These are phyloP conservation scores for Schmidtea mediterranea DNA, from an alignment of 1,140 invertebrate species.

Conservation along the genomic window DNA sequence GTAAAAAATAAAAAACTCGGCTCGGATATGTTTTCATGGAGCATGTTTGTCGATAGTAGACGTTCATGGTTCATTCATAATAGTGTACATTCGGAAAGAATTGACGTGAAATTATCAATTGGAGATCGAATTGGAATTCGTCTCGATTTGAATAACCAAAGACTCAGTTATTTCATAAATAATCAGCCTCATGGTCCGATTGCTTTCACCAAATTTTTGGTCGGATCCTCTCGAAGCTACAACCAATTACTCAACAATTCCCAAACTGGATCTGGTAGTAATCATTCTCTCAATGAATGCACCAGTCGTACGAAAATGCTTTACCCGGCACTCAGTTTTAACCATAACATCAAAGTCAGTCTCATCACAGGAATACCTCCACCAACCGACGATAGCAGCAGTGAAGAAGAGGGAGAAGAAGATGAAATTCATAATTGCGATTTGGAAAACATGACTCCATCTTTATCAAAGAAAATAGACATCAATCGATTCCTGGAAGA, in stretches of 20 bases:
- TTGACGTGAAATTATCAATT: conserved; percentile 54
- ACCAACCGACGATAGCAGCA: conserved; percentile 26
- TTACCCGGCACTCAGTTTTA: conserved; percentile 81
- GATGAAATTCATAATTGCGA: too few relatives aligned
- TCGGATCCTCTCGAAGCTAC: conserved; percentile 32
- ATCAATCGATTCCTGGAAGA: too few relatives aligned
- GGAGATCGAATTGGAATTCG: conserved; percentile 56
- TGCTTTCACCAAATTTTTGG: conserved; percentile 24
- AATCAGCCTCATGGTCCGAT: conserved; percentile 43
- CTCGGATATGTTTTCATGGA: conserved; percentile 44
- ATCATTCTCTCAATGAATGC: too few relatives aligned
- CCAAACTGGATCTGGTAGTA: too few relatives aligned
- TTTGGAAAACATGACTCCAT: too few relatives aligned
- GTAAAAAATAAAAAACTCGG: conserved; percentile 72
- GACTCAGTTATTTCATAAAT: conserved; percentile 70
- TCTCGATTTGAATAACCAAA: conserved; percentile 61
- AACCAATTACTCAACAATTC: too few relatives aligned
- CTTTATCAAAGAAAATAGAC: too few relatives aligned
- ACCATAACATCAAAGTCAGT: conserved; percentile 69
- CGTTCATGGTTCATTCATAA: conserved; percentile 75
- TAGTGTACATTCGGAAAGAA: conserved; percentile 58
- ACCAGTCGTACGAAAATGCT: conserved; percentile 17
- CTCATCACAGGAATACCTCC: conserved; percentile 67
- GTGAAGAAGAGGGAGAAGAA: too few relatives aligned
- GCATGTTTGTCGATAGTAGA: conserved; percentile 85